Base-by-base conservation (phyloP, 2,888 invertebrate species). In the Ceraclea dissimilis region DNA sequence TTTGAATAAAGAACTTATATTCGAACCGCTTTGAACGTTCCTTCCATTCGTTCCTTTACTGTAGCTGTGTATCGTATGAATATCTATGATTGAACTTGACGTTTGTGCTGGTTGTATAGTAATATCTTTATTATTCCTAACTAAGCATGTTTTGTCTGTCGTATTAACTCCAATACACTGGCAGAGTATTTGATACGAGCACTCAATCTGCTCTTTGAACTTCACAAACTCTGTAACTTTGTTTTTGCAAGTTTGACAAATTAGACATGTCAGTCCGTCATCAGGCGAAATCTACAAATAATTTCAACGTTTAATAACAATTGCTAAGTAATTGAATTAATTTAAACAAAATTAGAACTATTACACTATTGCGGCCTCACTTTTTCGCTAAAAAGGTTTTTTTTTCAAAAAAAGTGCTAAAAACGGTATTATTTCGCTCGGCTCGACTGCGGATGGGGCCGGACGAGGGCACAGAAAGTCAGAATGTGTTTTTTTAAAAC, bases 191-290 rank as follows among this genome's bases (percentile, higher is more conserved):
- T 62, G 61, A 57, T 68, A 65, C 0, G 67, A 67, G 10, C 65
- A 63, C 54, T 67, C 64, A 11, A 68, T 65, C 31, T 66, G 60
- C 1, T 64, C 60, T 56, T 65, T 63, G 59, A 68, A 68, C 44
- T 66, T 65, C 46, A 65, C 61, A 21, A 65, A 68, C 51, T 65
- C 62, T 49, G 67, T 63, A 4, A 68, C 64, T 58, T 64, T 64
- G 5, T 62, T 60, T 8, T 53, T 62, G 56, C 68, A 68, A 1
- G 49, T 33, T 1, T 62, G 54, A 50, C 68, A 68, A 48, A 68
- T 64, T 10, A 62, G 61, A 13, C 59, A 58, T 1, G 68, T 67
- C 20, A 68, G 54, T 18, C 65, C 65, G 52, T 68, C 68, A 8
- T 61, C 62, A 1, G 62, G 64, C 31, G 58, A 50, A 20, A 68